Conservation (phyloP, 92 coral and sea anemone genomes). For the Anthopleura xanthogrammica region DNA sequence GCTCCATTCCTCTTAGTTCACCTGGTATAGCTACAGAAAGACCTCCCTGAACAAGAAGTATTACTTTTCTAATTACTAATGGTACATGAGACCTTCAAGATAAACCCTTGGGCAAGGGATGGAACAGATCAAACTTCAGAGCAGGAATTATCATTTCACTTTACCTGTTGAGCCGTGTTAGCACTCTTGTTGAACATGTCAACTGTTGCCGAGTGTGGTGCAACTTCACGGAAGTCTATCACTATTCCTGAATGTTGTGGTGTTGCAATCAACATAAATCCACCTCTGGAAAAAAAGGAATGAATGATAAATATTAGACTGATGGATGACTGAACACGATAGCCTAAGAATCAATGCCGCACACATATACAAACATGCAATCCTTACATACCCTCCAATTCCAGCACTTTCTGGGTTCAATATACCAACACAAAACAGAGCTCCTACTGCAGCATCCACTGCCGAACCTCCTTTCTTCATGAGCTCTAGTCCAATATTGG, state of each 20-base stretch:
- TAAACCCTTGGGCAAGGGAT: no score
- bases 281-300: conserved; percentile 64
- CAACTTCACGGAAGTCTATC: conserved; percentile 93
- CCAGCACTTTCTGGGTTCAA: conserved; percentile 92
- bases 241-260: conserved; percentile 71
- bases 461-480: conserved; percentile 94
- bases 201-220: conserved; percentile 66
- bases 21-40: conserved; percentile 89
- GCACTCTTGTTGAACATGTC: conserved; percentile 72
- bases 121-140: no score
- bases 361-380: background rate
- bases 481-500: conserved; percentile 69
- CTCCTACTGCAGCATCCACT: conserved; percentile 93
- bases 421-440: conserved; percentile 88
- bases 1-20: conserved; percentile 79
- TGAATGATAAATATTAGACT: background rate
- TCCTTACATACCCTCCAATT: conserved; percentile 77
- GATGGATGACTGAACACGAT: background rate
- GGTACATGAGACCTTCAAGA: no score
- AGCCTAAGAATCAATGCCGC: background rate
- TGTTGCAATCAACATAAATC: conserved; percentile 76
- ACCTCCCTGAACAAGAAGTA: conserved; percentile 60
- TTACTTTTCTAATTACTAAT: background rate
- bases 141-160: background rate
- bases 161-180: conserved; percentile 58